Conservation (phyloP, 2,888 invertebrate genomes). For the Leptogaster cylindrica region DNA sequence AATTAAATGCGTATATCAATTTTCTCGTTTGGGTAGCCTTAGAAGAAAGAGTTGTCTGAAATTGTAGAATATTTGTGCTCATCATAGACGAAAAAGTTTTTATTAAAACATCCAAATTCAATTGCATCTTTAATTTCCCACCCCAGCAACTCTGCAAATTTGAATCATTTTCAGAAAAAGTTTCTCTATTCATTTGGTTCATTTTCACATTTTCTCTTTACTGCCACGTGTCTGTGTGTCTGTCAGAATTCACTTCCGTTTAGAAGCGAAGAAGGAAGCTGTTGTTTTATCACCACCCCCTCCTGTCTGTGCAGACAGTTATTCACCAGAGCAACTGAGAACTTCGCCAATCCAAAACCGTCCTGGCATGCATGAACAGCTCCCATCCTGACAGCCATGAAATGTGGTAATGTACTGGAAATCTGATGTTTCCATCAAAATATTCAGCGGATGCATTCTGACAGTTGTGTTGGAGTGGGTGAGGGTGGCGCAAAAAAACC, state of each 20-base stretch:
- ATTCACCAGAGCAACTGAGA: not conserved
- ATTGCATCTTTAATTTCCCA: not conserved
- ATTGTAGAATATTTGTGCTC: too few species aligned
- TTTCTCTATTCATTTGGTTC: conserved; percentile 31
- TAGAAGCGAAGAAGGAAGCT: conserved; percentile 45
- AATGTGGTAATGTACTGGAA: conserved; percentile 43
- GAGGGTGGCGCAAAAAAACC: too few species aligned
- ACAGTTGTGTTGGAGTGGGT: conserved; percentile 16
- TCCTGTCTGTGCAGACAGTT: not conserved
- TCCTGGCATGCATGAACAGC: conserved; percentile 23
- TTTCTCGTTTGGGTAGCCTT: too few species aligned
- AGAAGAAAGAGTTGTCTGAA: too few species aligned
- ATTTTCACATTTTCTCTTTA: conserved; percentile 28
- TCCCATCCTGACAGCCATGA: conserved; percentile 36
- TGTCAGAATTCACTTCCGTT: conserved; percentile 50
- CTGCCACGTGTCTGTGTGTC: conserved; percentile 49
- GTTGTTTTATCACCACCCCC: conserved; percentile 27
- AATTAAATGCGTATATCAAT: too few species aligned
- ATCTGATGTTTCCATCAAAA: conserved; percentile 33
- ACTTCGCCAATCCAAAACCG: not conserved
- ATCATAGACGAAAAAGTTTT: too few species aligned
- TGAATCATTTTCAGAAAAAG: not conserved
- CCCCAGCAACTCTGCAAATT: not conserved
- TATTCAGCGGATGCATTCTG: conserved; percentile 36
- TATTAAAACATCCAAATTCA: too few species aligned